Base-by-base conservation (phyloP, 37 sponge, comb jelly and placozoan species). In the Hexactinellida sp. region DNA sequence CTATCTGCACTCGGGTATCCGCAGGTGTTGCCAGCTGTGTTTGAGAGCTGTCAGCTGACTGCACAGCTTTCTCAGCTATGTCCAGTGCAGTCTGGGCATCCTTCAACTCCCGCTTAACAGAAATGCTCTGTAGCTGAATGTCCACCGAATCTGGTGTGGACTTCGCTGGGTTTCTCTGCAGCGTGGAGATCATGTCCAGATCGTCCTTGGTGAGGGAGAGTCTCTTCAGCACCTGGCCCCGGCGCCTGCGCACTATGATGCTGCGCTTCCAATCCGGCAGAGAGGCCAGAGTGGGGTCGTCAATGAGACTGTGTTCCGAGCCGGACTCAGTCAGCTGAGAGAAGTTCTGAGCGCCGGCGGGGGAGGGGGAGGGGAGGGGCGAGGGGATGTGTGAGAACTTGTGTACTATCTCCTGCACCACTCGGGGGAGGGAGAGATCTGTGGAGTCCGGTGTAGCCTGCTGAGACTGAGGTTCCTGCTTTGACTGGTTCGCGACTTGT, bases 171-270 rank as follows among this genome's bases (percentile, higher is more conserved):
- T 1, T n/a, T n/a, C 5, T 63, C 19, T 63, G 3, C 34, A 5
- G 25, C 3, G 76, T 21, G 13, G 76, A n/a, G 3, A 63, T 10
- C 76, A 63, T 63, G 34, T 25, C 21, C 5, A 63, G 34, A n/a
- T 63, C 76, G 34, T 63, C 76, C 76, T 63, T 63, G 76, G 76
- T 63, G 25, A 63, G 34, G 5, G 76, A 63, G 3, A 63, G 34
- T 63, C 76, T 63, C 76, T 63, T 63, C 76, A 63, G 34, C 3
- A 63, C 76, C 34, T 63, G 76, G 3, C 76, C 76, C 34, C 76
- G 3, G 19, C 30, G 3, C 34, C 76, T 63, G 76, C 76, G 76
- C 5, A 63, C 76, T 7, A 63, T 63, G 34, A 63, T 63, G 76
- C 34, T 63, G 5, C 76, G 76, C 34, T 63, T 63, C 76, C 76